phyloP scores from a whole-genome alignment of 2,113 vertebrate genomes.

The Cebus imitator region DNA sequence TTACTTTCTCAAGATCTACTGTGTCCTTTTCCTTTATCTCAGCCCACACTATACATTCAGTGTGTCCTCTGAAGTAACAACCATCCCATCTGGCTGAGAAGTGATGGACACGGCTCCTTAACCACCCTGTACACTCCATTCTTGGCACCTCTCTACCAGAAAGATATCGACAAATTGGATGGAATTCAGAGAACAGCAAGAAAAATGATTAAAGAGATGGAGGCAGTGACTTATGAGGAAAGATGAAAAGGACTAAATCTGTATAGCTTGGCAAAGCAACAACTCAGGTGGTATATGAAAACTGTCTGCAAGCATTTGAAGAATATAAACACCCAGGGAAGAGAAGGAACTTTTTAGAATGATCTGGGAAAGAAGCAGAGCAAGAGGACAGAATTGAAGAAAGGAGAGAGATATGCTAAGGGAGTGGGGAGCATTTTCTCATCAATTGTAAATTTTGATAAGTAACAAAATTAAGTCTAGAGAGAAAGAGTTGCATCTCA shows the following conservation, averaged over 20 bases:
- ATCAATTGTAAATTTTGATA: neutral
- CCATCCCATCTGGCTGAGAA: constrained; percentile 66
- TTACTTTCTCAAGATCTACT: constrained; percentile 58
- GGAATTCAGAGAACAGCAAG: constrained; percentile 69
- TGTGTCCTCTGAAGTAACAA: constrained; percentile 63
- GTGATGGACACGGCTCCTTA: constrained; percentile 64
- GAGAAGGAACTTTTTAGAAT: constrained; percentile 18
- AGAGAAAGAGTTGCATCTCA: neutral
- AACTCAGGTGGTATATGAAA: neutral
- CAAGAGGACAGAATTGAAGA: neutral
- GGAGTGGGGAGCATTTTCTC: neutral
- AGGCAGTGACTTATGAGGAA: constrained; percentile 69
- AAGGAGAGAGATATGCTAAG: neutral
- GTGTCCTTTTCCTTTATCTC: constrained; percentile 52
- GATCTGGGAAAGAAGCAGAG: neutral
- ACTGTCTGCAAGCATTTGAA: constrained; percentile 51
- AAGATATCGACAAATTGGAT: constrained; percentile 75
- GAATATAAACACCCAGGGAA: constrained; percentile 54
- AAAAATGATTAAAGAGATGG: constrained; percentile 75
- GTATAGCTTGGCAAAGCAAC: constrained; percentile 58
- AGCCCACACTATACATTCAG: neutral
- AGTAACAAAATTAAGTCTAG: neutral
- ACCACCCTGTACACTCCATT: constrained; percentile 57
- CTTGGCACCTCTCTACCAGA: constrained; percentile 65
- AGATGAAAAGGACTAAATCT: constrained; percentile 69